Evolutionary conservation across 2,113 vertebrate genomes (phyloP).

Genomic region (Patagioenas fasciata): DNA sequence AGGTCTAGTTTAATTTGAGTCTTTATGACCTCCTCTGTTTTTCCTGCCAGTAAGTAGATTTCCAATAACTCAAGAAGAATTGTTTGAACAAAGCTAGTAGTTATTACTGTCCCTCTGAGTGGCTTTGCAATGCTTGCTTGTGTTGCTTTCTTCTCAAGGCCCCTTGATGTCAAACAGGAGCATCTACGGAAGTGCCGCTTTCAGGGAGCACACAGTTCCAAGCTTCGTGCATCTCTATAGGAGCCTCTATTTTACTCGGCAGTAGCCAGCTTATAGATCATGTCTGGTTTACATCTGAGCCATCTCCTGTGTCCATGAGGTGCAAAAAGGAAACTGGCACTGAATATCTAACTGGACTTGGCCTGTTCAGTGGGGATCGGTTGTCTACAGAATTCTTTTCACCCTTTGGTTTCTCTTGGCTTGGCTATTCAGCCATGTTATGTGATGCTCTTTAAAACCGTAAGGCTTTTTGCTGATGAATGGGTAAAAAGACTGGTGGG

Average conservation of each 20-base stretch:
- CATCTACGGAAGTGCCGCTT: background rate
- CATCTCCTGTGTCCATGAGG: background rate
- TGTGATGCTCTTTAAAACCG: fast-evolving
- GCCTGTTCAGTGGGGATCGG: background rate
- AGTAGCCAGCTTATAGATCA: background rate
- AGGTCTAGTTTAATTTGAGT: background rate
- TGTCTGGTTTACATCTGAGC: background rate
- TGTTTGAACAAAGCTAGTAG: background rate
- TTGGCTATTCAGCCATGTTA: background rate
- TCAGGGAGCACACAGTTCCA: fast-evolving
- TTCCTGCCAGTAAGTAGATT: background rate
- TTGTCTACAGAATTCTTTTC: background rate
- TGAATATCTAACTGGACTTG: background rate
- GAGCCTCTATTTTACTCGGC: background rate
- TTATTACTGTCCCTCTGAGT: background rate
- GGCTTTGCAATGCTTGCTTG: background rate
- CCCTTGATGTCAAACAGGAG: background rate
- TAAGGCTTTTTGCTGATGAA: background rate
- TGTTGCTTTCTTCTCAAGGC: background rate
- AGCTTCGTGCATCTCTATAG: background rate
- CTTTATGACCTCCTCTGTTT: background rate
- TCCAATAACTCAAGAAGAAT: background rate
- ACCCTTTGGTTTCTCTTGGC: background rate
- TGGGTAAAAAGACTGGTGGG: background rate
- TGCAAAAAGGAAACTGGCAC: background rate